Base-by-base conservation (phyloP, 2,113 vertebrate species). In the Pedionomus torquatus region DNA sequence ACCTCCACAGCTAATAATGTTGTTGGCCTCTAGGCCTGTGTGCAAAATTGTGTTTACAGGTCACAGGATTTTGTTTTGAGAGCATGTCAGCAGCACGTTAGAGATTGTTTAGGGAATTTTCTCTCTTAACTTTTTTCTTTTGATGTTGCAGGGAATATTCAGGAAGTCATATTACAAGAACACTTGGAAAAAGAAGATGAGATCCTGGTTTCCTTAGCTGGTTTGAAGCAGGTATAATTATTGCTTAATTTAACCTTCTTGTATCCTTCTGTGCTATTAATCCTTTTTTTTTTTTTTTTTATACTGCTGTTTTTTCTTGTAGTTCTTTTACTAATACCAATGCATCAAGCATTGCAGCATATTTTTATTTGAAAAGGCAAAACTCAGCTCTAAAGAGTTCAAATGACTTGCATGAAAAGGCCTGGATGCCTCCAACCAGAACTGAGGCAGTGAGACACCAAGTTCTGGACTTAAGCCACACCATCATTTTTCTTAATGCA, bases 111-210 rank as follows among this genome's bases (percentile, higher is more conserved):
- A 72, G 17, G 7, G 26, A 84, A 82, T 87, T 76, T 91, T 41
- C 33, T 78, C 33, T 65, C 49, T 65, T 94, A 89, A 91, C 20
- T 58, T 52, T 66, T 65, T 49, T 82, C 61, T 77, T 95, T 94
- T 61, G 89, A 10, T 93, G 30, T 97, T 97, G 85, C 96, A 99
- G 99, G 99, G 94, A 99, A 99, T 97, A 99, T 99, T 98, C 99
- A 99, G 95, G 99, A 99, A 89, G 99, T 99, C 65, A 99, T 99
- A 96, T 97, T 99, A 74, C 98, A 99, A 96, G 99, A 99, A 95
- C 98, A 98, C 94, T 92, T 99, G 96, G 98, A 99, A 95, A 99
- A 99, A 97, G 99, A 99, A 97, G 99, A 99, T 92, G 99, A 99
- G 97, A 99, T 99, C 78, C 97, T 99, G 70, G 99, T 99, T 94